Conservation (phyloP, 1,140 invertebrate species). For the Pristionchus pacificus region DNA sequence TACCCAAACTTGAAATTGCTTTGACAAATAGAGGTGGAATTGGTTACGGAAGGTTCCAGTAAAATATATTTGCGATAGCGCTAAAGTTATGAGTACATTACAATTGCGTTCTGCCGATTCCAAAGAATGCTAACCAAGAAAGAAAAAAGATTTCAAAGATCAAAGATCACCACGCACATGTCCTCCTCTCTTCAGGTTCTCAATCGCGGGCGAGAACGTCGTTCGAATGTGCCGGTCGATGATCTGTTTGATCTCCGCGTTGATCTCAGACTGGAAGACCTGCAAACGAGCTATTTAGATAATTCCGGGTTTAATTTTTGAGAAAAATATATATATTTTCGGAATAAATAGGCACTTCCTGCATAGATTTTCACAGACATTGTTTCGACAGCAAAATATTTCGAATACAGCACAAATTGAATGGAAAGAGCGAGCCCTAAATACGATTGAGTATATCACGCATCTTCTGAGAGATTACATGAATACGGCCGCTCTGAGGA, state of each 20-base stretch:
- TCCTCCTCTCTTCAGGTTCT: conserved; percentile 50
- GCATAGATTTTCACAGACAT: no score
- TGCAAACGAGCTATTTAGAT: conserved; percentile 9
- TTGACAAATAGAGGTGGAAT: conserved; percentile 45
- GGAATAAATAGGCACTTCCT: no score
- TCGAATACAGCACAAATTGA: no score
- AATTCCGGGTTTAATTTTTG: not conserved
- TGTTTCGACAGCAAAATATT: no score
- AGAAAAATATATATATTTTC: conserved; percentile 14
- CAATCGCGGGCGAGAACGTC: conserved; percentile 51
- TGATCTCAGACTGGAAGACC: conserved; percentile 50
- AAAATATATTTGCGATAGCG: conserved; percentile 41
- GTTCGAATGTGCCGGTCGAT: conserved; percentile 49
- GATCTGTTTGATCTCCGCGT: conserved; percentile 45
- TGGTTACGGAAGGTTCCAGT: conserved; percentile 45
- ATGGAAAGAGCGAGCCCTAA: no score
- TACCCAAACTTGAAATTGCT: no score
- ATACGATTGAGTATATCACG: no score
- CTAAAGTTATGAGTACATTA: conserved; percentile 20
- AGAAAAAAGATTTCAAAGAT: conserved; percentile 2
- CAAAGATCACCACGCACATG: conserved; percentile 43
- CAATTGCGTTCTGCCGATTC: not conserved
- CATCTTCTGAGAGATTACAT: no score
- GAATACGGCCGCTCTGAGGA: no score
- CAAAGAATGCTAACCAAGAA: conserved; percentile 25